Conservation (phyloP, 2,888 invertebrate genomes). For the Polydrusus pterygomalis region DNA sequence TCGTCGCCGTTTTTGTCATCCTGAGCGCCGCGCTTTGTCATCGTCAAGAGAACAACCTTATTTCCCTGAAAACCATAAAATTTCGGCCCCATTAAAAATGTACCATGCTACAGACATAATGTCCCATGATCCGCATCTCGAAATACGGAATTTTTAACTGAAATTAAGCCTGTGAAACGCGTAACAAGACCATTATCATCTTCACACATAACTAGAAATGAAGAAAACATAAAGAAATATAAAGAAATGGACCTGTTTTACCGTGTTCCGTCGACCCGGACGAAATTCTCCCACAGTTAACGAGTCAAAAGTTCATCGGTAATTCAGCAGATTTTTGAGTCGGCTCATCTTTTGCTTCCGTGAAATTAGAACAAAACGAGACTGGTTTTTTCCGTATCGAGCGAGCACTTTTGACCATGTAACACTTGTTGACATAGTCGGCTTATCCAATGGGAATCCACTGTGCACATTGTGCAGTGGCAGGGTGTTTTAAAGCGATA, state of each 20-base stretch:
- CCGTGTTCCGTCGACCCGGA: conserved; percentile 17
- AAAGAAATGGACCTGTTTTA: conserved; percentile 58
- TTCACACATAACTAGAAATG: conserved; percentile 34
- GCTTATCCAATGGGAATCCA: not conserved
- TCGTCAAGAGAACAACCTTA: not conserved
- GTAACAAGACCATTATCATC: conserved; percentile 40
- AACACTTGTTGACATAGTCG: conserved; percentile 33
- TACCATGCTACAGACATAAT: conserved; percentile 35
- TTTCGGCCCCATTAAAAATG: conserved; percentile 37
- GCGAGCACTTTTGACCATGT: conserved; percentile 24
- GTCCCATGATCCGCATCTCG: conserved; percentile 30
- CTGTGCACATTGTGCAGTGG: conserved; percentile 7
- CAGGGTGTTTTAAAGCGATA: not conserved
- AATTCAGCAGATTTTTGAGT: conserved; percentile 40
- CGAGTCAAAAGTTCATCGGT: conserved; percentile 53
- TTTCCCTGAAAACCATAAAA: conserved; percentile 33
- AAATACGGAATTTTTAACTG: conserved; percentile 20
- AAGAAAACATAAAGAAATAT: not conserved
- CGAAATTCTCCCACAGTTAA: conserved; percentile 66
- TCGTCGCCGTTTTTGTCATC: not conserved
- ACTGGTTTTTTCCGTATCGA: conserved; percentile 18
- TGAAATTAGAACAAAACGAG: conserved; percentile 34
- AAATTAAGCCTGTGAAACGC: conserved; percentile 32
- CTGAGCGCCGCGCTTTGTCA: conserved; percentile 1
- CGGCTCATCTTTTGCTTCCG: conserved; percentile 35